Conservation (phyloP, 2,113 vertebrate species). For the Cochlearius cochlearius region DNA sequence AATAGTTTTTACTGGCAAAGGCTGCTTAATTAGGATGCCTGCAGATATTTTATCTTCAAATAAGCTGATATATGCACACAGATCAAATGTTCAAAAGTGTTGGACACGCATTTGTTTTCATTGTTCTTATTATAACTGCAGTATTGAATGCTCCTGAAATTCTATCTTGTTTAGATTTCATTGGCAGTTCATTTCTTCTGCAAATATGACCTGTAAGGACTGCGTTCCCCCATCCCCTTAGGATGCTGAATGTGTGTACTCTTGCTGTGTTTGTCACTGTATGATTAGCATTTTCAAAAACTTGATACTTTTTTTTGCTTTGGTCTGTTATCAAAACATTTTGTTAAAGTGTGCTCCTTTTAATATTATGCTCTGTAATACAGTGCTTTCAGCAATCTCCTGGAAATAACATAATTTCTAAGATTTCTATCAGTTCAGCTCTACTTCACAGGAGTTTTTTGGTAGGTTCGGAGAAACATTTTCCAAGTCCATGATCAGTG, state of each 20-base stretch:
- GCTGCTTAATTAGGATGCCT: neutral
- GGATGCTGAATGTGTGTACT: neutral
- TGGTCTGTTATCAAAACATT: neutral
- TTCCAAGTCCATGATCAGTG: neutral
- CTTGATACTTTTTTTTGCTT: neutral
- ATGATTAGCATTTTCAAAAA: neutral
- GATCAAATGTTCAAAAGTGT: neutral
- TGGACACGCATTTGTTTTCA: neutral
- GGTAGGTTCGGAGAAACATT: neutral
- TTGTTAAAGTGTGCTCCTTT: neutral
- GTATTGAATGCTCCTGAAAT: neutral
- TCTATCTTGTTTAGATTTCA: neutral
- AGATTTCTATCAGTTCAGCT: neutral
- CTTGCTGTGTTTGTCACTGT: neutral
- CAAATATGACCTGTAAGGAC: neutral
- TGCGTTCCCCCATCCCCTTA: neutral
- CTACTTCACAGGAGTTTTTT: neutral
- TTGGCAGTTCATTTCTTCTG: neutral
- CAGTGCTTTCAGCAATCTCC: neutral
- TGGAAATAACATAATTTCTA: neutral
- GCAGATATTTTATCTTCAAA: neutral
- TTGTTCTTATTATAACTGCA: neutral
- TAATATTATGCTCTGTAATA: rapidly evolving
- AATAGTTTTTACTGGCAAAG: neutral
- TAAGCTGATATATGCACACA: neutral